These are phyloP conservation scores for Laupala kohalensis DNA, from an alignment of 1,140 invertebrate genomes.

Conservation along the genomic window DNA sequence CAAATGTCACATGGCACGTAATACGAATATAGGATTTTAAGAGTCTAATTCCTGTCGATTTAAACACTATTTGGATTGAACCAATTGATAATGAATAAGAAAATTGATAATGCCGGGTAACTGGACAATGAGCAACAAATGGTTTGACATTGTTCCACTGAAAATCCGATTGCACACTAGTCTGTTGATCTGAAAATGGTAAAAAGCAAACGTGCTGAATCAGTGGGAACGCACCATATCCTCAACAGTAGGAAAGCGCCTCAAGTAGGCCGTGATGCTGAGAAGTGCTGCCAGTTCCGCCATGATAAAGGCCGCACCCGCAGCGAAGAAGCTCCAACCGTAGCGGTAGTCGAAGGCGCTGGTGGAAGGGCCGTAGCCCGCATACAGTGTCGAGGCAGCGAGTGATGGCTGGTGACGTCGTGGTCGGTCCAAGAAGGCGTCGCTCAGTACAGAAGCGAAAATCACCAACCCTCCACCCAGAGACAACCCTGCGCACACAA, in stretches of 20 bases:
- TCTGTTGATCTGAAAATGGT: no score
- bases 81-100: no score
- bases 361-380: slow-evolving; percentile 8
- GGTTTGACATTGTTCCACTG: no score
- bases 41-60: no score
- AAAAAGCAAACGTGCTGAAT: no score
- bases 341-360: slow-evolving; percentile 44
- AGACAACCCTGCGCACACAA: slow-evolving; percentile 36
- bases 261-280: slow-evolving; percentile 46
- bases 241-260: slow-evolving; percentile 44
- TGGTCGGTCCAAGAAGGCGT: slow-evolving; percentile 37
- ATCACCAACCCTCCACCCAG: slow-evolving; percentile 46
- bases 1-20: no score
- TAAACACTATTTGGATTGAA: no score
- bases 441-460: slow-evolving; percentile 45
- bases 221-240: slow-evolving; percentile 46
- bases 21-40: no score
- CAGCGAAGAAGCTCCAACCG: slow-evolving; percentile 57
- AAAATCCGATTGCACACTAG: no score
- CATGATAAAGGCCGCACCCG: slow-evolving; percentile 47
- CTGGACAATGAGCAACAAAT: no score
- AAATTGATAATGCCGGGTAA: no score
- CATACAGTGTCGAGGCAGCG: not conserved
- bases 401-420: slow-evolving; percentile 19
- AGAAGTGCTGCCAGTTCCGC: slow-evolving; percentile 50